Percentiles rank a stretch among this genome's conserved stretches.
These are phyloP conservation scores for Tenthredo amoena DNA, from an alignment of 2,888 invertebrate species.

Conservation along the genomic window DNA sequence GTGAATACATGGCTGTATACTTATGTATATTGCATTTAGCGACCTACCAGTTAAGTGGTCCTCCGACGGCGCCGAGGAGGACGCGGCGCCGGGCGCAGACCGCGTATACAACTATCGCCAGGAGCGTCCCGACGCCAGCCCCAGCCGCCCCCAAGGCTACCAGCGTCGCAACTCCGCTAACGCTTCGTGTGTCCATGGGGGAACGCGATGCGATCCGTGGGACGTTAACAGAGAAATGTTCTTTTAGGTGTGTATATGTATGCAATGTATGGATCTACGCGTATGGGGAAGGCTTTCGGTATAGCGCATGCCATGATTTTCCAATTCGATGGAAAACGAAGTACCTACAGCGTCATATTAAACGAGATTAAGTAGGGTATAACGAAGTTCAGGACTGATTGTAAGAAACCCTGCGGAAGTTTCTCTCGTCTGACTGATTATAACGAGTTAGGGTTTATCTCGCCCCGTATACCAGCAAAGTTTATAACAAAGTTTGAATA, in stretches of 20 bases:
- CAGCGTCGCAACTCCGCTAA: constrained; percentile 65
- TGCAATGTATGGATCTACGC: neutral
- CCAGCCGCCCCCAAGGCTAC: constrained; percentile 69
- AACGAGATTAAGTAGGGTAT: neutral
- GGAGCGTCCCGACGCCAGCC: constrained; percentile 71
- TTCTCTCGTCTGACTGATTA: neutral
- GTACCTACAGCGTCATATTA: neutral
- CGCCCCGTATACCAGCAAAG: neutral
- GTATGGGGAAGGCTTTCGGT: no score
- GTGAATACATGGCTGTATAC: neutral
- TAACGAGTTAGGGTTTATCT: neutral
- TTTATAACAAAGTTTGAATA: neutral
- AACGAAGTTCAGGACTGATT: neutral
- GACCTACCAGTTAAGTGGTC: constrained; percentile 70
- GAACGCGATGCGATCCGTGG: constrained; percentile 18
- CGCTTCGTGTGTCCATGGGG: constrained; percentile 69
- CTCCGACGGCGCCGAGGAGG: constrained; percentile 63
- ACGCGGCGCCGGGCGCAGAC: constrained; percentile 69
- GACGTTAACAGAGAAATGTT: constrained; percentile 19
- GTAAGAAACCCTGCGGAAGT: neutral
- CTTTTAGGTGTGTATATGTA: neutral
- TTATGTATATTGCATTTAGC: constrained; percentile 29
- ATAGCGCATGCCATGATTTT: no score
- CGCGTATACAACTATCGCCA: constrained; percentile 70
- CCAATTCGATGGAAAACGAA: no score